Evolutionary conservation across 2,113 vertebrate genomes (phyloP).

Genomic region (Saccopteryx leptura): DNA sequence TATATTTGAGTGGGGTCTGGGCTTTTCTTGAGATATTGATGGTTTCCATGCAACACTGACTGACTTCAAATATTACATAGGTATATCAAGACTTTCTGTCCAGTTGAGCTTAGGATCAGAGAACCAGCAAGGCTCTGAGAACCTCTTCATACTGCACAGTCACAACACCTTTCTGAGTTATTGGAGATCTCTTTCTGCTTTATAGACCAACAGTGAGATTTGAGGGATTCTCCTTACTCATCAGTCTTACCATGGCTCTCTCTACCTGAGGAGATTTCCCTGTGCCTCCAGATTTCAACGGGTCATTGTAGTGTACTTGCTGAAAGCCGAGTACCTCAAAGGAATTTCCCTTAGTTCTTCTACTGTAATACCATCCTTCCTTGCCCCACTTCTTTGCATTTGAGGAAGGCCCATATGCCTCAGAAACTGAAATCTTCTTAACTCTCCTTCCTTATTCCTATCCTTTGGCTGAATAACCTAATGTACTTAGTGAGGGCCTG

Average conservation of each 20-base stretch:
- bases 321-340: background rate
- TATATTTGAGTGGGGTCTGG: background rate
- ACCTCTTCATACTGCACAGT: background rate
- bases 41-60: background rate
- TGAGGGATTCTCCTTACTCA: background rate
- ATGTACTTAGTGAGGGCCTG: background rate
- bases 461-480: background rate
- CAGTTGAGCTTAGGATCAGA: background rate
- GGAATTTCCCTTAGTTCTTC: background rate
- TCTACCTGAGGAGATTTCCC: background rate
- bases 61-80: background rate
- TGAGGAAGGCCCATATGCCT: background rate
- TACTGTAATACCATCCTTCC: background rate
- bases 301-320: background rate
- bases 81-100: background rate
- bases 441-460: background rate
- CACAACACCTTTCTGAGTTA: background rate
- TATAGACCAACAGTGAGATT: background rate
- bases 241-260: background rate
- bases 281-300: background rate
- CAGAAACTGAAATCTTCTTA: background rate
- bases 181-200: background rate
- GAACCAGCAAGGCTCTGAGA: background rate
- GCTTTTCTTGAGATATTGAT: background rate
- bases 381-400: background rate